Conservation (phyloP, 2,888 invertebrate genomes). For the Drosophila infuscata region DNA sequence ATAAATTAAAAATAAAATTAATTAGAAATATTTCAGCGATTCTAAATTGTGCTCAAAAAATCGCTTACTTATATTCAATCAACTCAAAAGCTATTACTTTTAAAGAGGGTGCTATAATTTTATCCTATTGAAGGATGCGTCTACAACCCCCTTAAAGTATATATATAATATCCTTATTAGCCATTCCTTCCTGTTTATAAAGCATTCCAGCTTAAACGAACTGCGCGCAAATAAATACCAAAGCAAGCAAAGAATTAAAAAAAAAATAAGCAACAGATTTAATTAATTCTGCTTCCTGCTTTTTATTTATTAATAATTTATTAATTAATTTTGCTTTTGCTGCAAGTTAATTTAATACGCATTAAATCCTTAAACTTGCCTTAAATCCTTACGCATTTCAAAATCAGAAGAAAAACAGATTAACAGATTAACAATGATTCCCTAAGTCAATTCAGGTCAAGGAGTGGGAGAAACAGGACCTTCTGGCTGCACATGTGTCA, state of each 20-base stretch:
- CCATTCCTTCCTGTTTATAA: background rate
- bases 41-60: background rate
- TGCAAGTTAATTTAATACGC: background rate
- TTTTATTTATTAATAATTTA: background rate
- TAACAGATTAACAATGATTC: background rate
- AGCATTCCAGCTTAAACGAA: background rate
- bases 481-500: background rate
- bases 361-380: background rate
- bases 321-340: background rate
- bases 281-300: background rate
- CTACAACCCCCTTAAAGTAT: background rate
- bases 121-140: no score
- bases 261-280: background rate
- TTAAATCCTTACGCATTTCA: background rate
- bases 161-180: background rate
- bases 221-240: background rate
- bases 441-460: constrained; percentile 11
- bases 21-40: background rate
- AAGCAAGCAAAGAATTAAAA: background rate
- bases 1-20: background rate
- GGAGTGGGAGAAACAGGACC: background rate
- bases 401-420: constrained; percentile 5
- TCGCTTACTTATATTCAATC: background rate
- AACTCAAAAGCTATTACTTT: background rate
- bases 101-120: background rate